Base-by-base conservation (phyloP, 2,888 invertebrate genomes). In the Papilio demoleus region DNA sequence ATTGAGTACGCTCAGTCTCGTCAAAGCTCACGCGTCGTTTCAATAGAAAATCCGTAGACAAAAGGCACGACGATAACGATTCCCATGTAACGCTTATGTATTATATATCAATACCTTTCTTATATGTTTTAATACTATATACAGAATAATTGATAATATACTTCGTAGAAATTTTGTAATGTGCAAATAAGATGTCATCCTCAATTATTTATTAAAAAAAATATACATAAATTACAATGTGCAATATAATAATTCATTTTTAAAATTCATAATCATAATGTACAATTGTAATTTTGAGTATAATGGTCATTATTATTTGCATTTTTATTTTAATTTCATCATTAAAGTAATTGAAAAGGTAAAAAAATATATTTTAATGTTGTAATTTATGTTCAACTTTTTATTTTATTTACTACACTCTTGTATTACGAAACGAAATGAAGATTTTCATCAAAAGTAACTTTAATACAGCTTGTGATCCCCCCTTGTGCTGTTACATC, bases 1-100 rank as follows among this genome's bases (percentile, higher is more conserved):
- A 62, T 27, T 22, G 17, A 47, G 53, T 70, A 71, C 65, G 73
- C 77, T 77, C 75, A 74, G 75, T 74, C 76, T 76, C 74, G 76
- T 81, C 79, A 82, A 79, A 79, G 77, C 77, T 75, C 72, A 77
- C 74, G 70, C 67, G 73, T 76, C 77, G 76, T 1, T 31, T 31
- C 31, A 77, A 72, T 74, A 73, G 69, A 69, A 77, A 79, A 81
- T 75, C 79, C 77, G 71, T 76, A 77, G 75, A 79, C 79, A 79
- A 77, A 80, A 77, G 73, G 74, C 70, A 69, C 65, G 70, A 70
- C 74, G 36, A 45, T 75, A 70, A 71, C 73, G 71, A 72, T 69
- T 63, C 63, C 47, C 42, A 4, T 17, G 62, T 14, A 47, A 45
- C 3, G 1, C 47, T 47, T 11, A 47, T 5, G 4, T 4, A 12